Conservation (phyloP, 2,113 vertebrate species). For the Marmota flaviventris region DNA sequence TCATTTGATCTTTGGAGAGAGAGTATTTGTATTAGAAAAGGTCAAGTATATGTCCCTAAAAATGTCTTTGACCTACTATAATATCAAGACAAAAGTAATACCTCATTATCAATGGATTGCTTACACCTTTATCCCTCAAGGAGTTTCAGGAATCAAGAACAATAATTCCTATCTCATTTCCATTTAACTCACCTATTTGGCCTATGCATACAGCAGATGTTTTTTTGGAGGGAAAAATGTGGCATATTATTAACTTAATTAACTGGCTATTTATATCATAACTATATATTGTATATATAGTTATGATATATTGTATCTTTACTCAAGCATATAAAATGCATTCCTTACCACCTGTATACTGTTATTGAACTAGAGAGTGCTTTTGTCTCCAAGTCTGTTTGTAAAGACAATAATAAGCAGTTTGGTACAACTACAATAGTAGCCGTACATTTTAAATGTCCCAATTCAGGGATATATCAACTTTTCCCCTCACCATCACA, state of each 20-base stretch:
- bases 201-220: background rate
- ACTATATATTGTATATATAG: no score
- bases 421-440: background rate
- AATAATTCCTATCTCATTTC: background rate
- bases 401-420: background rate
- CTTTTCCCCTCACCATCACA: background rate
- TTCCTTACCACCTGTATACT: background rate
- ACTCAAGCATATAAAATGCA: background rate
- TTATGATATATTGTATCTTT: background rate
- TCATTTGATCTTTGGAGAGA: no score
- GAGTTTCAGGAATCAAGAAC: background rate
- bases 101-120: background rate
- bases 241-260: background rate
- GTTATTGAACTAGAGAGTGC: background rate
- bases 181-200: background rate
- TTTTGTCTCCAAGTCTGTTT: background rate
- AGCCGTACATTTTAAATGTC: background rate
- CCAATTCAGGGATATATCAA: background rate
- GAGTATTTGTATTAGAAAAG: background rate
- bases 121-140: background rate
- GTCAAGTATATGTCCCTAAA: background rate
- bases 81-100: background rate
- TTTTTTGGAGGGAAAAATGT: background rate
- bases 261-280: background rate
- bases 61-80: background rate